A percentile compares a stretch with the other conserved stretches of the same genome.
Conservation (phyloP, 2,888 invertebrate species). For the Nycteola revayana region DNA sequence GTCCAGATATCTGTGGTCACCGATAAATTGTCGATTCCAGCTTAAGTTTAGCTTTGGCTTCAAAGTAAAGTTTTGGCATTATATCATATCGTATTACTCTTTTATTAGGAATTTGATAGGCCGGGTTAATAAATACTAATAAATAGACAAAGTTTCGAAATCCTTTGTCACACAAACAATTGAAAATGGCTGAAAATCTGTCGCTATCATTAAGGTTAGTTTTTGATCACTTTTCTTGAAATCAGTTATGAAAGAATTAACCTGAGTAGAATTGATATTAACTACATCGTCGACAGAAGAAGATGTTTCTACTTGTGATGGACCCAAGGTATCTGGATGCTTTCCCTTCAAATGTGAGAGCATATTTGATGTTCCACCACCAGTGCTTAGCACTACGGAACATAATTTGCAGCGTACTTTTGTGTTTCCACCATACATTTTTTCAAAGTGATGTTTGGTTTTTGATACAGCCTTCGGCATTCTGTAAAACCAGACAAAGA, state of each 20-base stretch:
- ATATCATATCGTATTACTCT: conserved; percentile 14
- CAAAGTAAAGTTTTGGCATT: conserved; percentile 15
- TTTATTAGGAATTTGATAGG: conserved; percentile 16
- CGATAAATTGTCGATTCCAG: conserved; percentile 9
- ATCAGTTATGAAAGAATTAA: neutral
- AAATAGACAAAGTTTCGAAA: conserved; percentile 14
- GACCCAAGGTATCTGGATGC: conserved; percentile 8
- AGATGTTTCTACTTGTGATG: conserved; percentile 1
- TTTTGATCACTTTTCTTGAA: conserved; percentile 4
- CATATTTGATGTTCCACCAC: conserved; percentile 18
- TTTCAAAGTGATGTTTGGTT: neutral
- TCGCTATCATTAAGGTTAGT: conserved; percentile 17
- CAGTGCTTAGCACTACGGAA: conserved; percentile 7
- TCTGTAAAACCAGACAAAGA: neutral
- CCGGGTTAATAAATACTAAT: conserved; percentile 14
- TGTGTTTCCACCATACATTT: neutral
- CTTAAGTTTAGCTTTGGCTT: conserved; percentile 10
- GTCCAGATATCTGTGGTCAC: conserved; percentile 19
- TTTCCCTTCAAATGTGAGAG: conserved; percentile 14
- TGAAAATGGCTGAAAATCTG: conserved; percentile 18
- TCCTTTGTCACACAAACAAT: conserved; percentile 16
- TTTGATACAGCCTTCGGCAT: neutral
- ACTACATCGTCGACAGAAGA: neutral
- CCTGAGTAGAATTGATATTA: neutral
- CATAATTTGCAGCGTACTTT: conserved; percentile 10